These are phyloP conservation scores for Zophobas morio DNA, from an alignment of 1,140 invertebrate genomes.

Conservation along the genomic window DNA sequence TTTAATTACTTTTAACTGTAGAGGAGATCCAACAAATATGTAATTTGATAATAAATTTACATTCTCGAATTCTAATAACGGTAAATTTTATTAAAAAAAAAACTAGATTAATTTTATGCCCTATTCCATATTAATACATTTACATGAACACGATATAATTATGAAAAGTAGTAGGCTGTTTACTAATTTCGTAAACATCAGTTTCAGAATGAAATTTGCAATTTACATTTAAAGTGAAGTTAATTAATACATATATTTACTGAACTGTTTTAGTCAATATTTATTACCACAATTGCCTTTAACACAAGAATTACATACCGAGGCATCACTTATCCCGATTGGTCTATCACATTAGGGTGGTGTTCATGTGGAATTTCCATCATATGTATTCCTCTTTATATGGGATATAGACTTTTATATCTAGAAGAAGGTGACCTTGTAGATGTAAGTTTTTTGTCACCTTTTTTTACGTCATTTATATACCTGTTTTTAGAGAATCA, in stretches of 20 bases:
- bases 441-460: constrained; percentile 33
- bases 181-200: not conserved
- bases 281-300: constrained; percentile 70
- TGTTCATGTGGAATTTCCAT: constrained; percentile 72
- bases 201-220: not conserved
- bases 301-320: constrained; percentile 71
- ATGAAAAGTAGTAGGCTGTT: not conserved
- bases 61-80: no score
- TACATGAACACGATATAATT: not conserved
- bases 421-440: constrained; percentile 50
- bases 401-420: constrained; percentile 54
- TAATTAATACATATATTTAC: constrained; percentile 1
- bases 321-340: constrained; percentile 71
- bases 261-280: constrained; percentile 68
- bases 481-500: constrained; percentile 29
- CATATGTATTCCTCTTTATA: constrained; percentile 72
- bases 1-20: no score
- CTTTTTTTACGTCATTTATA: not conserved
- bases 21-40: no score
- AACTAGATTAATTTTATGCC: no score
- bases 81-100: no score
- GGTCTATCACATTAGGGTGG: constrained; percentile 75
- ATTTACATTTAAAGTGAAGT: not conserved
- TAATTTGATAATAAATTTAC: no score
- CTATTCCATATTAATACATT: not conserved